Evolutionary conservation across 2,797 vertebrate genomes (phyloP).

Genomic region (Gastrophryne carolinensis): DNA sequence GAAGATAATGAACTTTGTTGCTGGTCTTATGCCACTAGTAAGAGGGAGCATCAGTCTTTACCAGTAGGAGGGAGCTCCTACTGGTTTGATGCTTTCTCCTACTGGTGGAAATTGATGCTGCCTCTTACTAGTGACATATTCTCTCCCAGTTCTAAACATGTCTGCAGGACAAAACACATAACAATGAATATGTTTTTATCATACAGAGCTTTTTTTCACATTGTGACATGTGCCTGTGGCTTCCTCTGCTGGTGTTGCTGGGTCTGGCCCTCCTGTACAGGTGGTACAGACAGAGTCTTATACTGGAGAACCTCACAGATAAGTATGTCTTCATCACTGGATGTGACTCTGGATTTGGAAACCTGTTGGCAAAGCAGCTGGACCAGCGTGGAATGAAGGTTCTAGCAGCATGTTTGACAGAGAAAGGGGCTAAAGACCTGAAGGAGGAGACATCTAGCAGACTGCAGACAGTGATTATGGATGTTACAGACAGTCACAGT

Average conservation of each 20-base stretch:
- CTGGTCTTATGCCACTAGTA: no score
- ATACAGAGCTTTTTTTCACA: neutral
- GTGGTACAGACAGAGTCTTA: slow-evolving; percentile 34
- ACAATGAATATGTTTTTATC: no score
- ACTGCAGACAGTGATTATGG: slow-evolving; percentile 60
- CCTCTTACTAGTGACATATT: no score
- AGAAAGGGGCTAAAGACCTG: slow-evolving; percentile 53
- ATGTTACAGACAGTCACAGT: slow-evolving; percentile 59
- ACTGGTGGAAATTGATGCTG: no score
- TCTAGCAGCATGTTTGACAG: slow-evolving; percentile 75
- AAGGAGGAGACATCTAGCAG: slow-evolving; percentile 49
- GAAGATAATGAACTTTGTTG: no score
- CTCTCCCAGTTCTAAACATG: no score
- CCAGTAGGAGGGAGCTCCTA: no score
- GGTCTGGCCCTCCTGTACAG: slow-evolving; percentile 15
- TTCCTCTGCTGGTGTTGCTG: neutral
- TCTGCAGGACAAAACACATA: no score
- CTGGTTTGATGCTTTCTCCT: no score
- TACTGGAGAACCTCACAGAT: slow-evolving; percentile 23
- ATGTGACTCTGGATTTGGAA: slow-evolving; percentile 70
- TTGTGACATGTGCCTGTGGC: slow-evolving; percentile 18
- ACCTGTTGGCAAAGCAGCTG: slow-evolving; percentile 76
- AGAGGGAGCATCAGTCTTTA: no score
- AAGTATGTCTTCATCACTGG: slow-evolving; percentile 42
- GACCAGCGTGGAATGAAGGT: slow-evolving; percentile 75